Evolutionary conservation across 2,888 invertebrate species (phyloP), one percentile per base, ranked within the genome.

Genomic region (Sipunculus nudus): DNA sequence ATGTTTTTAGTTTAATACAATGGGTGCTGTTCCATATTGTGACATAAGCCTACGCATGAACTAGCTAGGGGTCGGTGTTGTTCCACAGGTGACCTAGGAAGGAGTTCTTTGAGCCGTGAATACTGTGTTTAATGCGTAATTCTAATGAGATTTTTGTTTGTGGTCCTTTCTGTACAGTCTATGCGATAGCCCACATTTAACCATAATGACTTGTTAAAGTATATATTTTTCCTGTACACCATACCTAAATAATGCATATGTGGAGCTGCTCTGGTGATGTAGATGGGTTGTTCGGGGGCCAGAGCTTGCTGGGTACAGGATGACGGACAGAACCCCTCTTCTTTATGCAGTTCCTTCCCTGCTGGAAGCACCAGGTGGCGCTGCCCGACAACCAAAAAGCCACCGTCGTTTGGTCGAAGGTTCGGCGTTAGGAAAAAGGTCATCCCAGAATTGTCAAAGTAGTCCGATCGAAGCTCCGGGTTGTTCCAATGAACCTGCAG

Each of bases 401-500:
- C 28, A 16, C 28, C 59, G 25, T 41, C 26, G 28, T 59, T 59
- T n/a, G 43, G 40, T 13, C 59, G 48, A 26, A 53, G 59, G 6
- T 28, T 43, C 8, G 6, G 13, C 26, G 52, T 53, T 28, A 53
- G 38, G 39, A 35, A 38, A n/a, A 59, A 29, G 38, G 23, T 53
- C 53, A 59, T 32, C 23, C 59, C 59, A 19, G 59, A 59, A 35
- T 25, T 25, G 46, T 59, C 59, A n/a, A n/a, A 38, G 3, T 13
- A 53, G 32, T 32, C 45, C 19, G 19, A 13, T 8, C 3, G 13
- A 23, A 3, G 32, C 10, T n/a, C 26, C n/a, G 53, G 45, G 28
- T 59, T 59, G 59, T 59, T 59, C 59, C 59, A 59, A 47, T 59
- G 59, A n/a, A n/a, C n/a, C n/a, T n/a, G n/a, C n/a, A n/a, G n/a